phyloP scores from a whole-genome alignment of 2,797 vertebrate species.

The Melanotaenia maccullochi region DNA sequence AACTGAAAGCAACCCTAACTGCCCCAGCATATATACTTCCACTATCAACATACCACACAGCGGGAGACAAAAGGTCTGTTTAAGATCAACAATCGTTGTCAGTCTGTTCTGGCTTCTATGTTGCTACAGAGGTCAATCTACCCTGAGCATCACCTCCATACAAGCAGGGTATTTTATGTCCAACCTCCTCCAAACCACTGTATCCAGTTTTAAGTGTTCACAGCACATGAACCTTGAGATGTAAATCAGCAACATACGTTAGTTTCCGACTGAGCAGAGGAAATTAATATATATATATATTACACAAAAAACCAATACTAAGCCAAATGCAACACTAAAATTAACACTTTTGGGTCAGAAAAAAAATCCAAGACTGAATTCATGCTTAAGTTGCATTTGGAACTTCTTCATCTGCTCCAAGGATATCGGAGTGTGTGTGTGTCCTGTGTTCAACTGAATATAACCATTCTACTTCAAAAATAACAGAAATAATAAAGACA shows the following conservation, averaged over 20 bases:
- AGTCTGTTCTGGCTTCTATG: slow-evolving; percentile 19
- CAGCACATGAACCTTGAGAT: slow-evolving; percentile 4
- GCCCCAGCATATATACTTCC: neutral
- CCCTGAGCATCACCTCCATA: neutral
- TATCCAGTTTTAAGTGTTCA: slow-evolving; percentile 1
- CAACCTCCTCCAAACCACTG: slow-evolving; percentile 18
- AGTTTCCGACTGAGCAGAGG: slow-evolving; percentile 2
- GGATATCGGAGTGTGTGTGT: too few relatives aligned
- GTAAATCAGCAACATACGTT: slow-evolving; percentile 38
- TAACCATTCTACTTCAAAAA: too few relatives aligned
- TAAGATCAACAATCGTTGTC: slow-evolving; percentile 22
- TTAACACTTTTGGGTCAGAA: too few relatives aligned
- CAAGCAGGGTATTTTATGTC: slow-evolving; percentile 15
- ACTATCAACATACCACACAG: neutral
- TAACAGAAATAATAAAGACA: too few relatives aligned
- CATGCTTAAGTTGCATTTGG: too few relatives aligned
- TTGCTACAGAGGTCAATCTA: slow-evolving; percentile 34
- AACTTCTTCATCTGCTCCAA: too few relatives aligned
- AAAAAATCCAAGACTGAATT: too few relatives aligned
- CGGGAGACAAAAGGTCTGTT: neutral
- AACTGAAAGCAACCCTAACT: neutral
- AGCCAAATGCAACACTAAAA: too few relatives aligned
- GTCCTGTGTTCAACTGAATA: too few relatives aligned
- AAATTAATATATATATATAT: too few relatives aligned
- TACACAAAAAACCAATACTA: too few relatives aligned